These are phyloP conservation scores for Hemithea aestivaria DNA, from an alignment of 2,888 invertebrate species.

Conservation along the genomic window DNA sequence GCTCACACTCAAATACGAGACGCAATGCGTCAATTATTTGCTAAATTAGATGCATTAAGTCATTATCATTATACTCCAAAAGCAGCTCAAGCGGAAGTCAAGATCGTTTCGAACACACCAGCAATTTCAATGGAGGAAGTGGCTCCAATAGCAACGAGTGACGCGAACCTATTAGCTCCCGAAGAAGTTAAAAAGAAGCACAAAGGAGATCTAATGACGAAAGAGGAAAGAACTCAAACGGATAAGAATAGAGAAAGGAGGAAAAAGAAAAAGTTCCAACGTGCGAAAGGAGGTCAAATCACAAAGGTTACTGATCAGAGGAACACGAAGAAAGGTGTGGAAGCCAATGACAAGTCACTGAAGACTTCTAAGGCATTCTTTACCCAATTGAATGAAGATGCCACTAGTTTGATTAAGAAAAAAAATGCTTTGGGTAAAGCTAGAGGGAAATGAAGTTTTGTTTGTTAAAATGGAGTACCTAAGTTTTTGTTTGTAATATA, in stretches of 20 bases:
- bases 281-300: constrained; percentile 60
- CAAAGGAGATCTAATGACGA: constrained; percentile 81
- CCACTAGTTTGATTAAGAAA: constrained; percentile 60
- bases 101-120: constrained; percentile 93
- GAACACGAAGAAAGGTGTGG: constrained; percentile 77
- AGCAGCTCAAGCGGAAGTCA: constrained; percentile 90
- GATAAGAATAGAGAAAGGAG: constrained; percentile 94
- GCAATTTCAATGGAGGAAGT: constrained; percentile 97
- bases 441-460: constrained; percentile 45
- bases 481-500: no score
- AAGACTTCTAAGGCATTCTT: constrained; percentile 91
- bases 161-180: constrained; percentile 92
- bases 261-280: constrained; percentile 89
- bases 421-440: constrained; percentile 58
- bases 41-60: constrained; percentile 93
- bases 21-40: constrained; percentile 86
- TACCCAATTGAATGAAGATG: constrained; percentile 88
- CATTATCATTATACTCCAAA: constrained; percentile 97
- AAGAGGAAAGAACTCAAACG: constrained; percentile 89
- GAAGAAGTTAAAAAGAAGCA: constrained; percentile 89
- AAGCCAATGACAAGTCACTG: constrained; percentile 77
- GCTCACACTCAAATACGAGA: constrained; percentile 88
- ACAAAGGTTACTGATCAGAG: constrained; percentile 70
- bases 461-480: constrained; percentile 19
- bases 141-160: constrained; percentile 92